Evolutionary conservation across 2,113 vertebrate genomes (phyloP).

Genomic region (Sander vitreus): DNA sequence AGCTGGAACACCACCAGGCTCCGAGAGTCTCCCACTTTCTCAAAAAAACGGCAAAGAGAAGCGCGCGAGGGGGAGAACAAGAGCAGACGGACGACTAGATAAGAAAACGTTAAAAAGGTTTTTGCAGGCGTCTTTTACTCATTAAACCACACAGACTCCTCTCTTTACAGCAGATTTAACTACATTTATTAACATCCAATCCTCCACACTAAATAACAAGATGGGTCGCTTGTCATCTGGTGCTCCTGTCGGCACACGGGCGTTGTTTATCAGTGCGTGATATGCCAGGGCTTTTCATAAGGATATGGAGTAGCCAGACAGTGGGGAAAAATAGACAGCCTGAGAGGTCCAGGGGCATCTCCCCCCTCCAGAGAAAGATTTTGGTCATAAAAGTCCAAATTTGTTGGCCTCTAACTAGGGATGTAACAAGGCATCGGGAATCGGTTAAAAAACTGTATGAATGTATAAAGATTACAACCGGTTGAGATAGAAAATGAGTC

Average conservation of each 20-base stretch:
- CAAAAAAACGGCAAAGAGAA: conserved; percentile 35
- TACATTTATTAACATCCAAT: neutral
- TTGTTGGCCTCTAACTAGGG: too few species aligned
- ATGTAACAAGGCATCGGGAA: too few species aligned
- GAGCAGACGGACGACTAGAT: conserved; percentile 36
- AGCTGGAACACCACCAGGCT: conserved; percentile 74
- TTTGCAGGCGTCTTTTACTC: neutral
- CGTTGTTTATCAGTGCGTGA: neutral
- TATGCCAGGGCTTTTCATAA: too few species aligned
- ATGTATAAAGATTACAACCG: too few species aligned
- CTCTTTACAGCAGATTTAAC: conserved; percentile 5
- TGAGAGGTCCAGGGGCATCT: too few species aligned
- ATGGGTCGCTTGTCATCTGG: neutral
- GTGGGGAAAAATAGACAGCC: too few species aligned
- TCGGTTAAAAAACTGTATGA: too few species aligned
- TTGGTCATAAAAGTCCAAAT: too few species aligned
- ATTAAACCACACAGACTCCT: neutral
- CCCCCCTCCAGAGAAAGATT: too few species aligned
- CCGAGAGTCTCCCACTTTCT: conserved; percentile 55
- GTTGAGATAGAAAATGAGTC: too few species aligned
- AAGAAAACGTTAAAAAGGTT: conserved; percentile 32
- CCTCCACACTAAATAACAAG: neutral
- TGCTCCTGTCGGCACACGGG: too few species aligned
- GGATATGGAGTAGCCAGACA: too few species aligned
- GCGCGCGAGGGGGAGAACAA: conserved; percentile 22